Evolutionary conservation across 2,797 vertebrate species (phyloP).

Genomic region (Galaxias olidus): DNA sequence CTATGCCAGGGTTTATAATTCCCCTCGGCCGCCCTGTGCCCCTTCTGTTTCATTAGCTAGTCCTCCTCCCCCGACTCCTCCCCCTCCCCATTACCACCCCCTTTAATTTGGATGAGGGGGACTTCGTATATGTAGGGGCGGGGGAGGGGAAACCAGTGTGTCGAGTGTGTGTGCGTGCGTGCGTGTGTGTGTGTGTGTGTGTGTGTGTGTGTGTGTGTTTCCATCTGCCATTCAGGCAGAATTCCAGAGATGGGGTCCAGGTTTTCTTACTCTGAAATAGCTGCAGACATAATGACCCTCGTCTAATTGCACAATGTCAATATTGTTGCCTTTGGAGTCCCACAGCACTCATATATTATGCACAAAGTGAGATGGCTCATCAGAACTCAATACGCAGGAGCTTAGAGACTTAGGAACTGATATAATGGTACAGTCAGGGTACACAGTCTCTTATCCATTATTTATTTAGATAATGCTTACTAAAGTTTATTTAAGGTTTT

Average conservation of each 20-base stretch:
- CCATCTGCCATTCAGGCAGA: conserved; percentile 31
- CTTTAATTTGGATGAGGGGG: conserved; percentile 61
- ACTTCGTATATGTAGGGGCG: background rate
- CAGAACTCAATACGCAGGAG: conserved; percentile 35
- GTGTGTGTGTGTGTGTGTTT: background rate
- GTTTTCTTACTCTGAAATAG: conserved; percentile 54
- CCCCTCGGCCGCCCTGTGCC: conserved; percentile 54
- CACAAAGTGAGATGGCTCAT: conserved; percentile 54
- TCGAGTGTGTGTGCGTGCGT: conserved; percentile 10
- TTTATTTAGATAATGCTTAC: too few species aligned
- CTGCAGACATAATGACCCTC: conserved; percentile 68
- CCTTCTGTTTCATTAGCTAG: conserved; percentile 78
- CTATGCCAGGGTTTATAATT: conserved; percentile 48
- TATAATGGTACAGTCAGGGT: conserved; percentile 33
- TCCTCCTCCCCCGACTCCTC: conserved; percentile 28
- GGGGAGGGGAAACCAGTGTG: conserved; percentile 13
- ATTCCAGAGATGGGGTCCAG: conserved; percentile 57
- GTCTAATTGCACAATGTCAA: conserved; percentile 77
- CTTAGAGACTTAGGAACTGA: conserved; percentile 23
- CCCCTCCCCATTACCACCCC: conserved; percentile 53
- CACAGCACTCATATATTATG: conserved; percentile 67
- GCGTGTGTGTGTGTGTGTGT: background rate
- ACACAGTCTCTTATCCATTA: background rate
- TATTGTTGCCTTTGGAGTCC: conserved; percentile 77
- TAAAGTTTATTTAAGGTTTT: too few species aligned